These are phyloP conservation scores for Acestrorhynchus altus DNA, from an alignment of 2,797 vertebrate genomes.

Conservation along the genomic window DNA sequence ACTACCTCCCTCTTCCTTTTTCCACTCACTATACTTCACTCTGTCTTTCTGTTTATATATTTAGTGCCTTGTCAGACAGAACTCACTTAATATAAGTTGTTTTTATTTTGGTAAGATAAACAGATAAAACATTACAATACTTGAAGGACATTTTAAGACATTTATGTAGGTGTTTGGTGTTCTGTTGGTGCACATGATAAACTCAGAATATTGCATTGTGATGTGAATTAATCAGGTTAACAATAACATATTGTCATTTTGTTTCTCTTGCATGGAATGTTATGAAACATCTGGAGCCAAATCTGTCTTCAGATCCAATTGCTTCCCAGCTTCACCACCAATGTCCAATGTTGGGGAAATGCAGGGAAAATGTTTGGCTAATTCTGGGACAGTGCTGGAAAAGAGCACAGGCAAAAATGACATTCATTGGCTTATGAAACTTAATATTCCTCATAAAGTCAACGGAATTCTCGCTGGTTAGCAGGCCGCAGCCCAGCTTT, in stretches of 20 bases:
- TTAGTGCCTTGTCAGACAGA: background rate
- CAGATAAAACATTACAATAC: too few species aligned
- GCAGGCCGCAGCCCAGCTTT: constrained; percentile 58
- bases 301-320: constrained; percentile 66
- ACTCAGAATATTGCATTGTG: too few species aligned
- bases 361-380: background rate
- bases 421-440: constrained; percentile 70
- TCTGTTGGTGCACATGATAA: too few species aligned
- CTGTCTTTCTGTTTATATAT: background rate
- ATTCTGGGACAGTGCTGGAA: constrained; percentile 41
- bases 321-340: constrained; percentile 55
- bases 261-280: constrained; percentile 56
- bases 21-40: background rate
- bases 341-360: constrained; percentile 58
- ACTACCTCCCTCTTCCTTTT: constrained; percentile 20
- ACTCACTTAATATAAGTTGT: background rate
- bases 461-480: constrained; percentile 64
- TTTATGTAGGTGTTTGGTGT: too few species aligned
- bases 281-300: constrained; percentile 67
- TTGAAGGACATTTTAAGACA: too few species aligned
- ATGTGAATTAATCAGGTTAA: too few species aligned
- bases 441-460: constrained; percentile 64
- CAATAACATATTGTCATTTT: too few species aligned
- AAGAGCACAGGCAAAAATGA: constrained; percentile 63
- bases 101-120: background rate